Conservation (phyloP, 2,113 vertebrate species). For the Aegotheles bennettii region DNA sequence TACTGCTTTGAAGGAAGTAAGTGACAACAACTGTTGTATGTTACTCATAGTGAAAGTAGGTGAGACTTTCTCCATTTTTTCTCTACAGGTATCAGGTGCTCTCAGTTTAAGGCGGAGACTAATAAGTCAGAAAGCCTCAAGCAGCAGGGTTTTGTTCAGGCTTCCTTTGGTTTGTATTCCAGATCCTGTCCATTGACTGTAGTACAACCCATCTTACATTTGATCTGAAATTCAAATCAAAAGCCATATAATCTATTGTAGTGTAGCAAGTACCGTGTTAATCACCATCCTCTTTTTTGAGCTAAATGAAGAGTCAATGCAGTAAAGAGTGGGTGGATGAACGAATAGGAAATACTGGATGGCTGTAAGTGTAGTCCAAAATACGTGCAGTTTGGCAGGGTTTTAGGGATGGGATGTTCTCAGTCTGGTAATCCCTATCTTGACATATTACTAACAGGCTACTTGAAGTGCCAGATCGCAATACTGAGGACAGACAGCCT, state of each 20-base stretch:
- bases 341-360: background rate
- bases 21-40: conserved; percentile 14
- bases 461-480: background rate
- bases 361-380: background rate
- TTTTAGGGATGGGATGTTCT: background rate
- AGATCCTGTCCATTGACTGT: background rate
- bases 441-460: background rate
- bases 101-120: background rate
- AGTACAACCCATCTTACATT: background rate
- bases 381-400: background rate
- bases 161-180: background rate
- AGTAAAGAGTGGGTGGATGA: background rate
- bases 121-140: background rate
- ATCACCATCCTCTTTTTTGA: background rate
- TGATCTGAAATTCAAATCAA: background rate
- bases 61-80: conserved; percentile 31
- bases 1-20: conserved; percentile 98
- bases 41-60: background rate
- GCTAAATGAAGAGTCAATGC: background rate
- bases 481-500: background rate
- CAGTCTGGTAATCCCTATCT: background rate
- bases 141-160: background rate
- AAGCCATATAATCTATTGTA: background rate
- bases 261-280: background rate
- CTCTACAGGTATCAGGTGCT: background rate